Evolutionary conservation across 2,797 vertebrate genomes (phyloP).

Genomic region (Nyctalus aviator): DNA sequence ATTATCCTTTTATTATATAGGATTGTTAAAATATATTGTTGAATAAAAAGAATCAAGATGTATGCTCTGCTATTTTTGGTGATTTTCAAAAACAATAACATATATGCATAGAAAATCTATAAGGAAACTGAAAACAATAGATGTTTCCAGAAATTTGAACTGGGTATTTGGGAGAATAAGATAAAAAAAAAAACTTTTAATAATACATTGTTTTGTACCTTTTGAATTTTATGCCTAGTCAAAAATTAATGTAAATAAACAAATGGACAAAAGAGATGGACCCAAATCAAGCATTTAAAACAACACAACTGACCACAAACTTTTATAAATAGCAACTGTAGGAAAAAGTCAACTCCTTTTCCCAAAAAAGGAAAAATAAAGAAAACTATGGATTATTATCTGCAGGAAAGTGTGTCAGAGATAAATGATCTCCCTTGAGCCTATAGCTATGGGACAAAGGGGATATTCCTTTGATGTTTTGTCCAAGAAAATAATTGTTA

Average conservation of each 20-base stretch:
- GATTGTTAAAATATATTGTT: background rate
- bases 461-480: background rate
- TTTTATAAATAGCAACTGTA: background rate
- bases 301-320: background rate
- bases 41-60: background rate
- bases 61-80: background rate
- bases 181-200: background rate
- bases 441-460: background rate
- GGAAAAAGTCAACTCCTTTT: background rate
- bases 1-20: too few species aligned
- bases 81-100: background rate
- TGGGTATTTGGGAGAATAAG: background rate
- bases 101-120: background rate
- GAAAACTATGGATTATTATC: background rate
- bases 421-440: background rate
- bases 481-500: background rate
- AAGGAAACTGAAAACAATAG: background rate
- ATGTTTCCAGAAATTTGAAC: background rate
- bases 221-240: constrained; percentile 9
- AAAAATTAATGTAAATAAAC: constrained; percentile 8
- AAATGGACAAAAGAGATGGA: background rate
- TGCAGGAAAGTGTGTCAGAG: background rate
- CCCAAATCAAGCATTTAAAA: background rate
- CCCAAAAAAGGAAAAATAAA: background rate
- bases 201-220: background rate